These are phyloP conservation scores for Mycetomoellerius zeteki DNA, from an alignment of 1,140 invertebrate genomes.

Conservation along the genomic window DNA sequence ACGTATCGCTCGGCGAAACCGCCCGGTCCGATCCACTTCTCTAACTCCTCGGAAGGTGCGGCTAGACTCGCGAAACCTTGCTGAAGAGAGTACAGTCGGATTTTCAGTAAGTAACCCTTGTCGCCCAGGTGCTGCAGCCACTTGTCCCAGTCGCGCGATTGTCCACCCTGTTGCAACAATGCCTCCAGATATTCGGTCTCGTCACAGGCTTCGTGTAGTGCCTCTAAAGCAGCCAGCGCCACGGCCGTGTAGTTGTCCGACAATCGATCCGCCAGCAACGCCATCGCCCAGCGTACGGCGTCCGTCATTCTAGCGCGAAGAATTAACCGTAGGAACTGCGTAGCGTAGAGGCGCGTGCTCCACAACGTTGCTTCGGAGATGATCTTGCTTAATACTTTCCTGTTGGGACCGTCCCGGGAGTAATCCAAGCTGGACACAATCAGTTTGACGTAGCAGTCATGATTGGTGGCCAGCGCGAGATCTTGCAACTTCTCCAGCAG, in stretches of 20 bases:
- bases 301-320: slow-evolving; percentile 90
- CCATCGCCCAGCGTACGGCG: slow-evolving; percentile 92
- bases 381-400: slow-evolving; percentile 87
- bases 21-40: slow-evolving; percentile 83
- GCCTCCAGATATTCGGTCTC: slow-evolving; percentile 94
- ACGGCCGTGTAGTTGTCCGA: slow-evolving; percentile 93
- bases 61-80: slow-evolving; percentile 88
- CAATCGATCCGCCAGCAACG: slow-evolving; percentile 93
- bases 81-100: slow-evolving; percentile 93
- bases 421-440: slow-evolving; percentile 97
- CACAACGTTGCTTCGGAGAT: slow-evolving; percentile 91
- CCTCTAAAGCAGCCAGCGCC: slow-evolving; percentile 92
- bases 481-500: slow-evolving; percentile 94
- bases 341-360: slow-evolving; percentile 94
- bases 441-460: slow-evolving; percentile 97
- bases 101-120: slow-evolving; percentile 93
- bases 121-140: slow-evolving; percentile 93
- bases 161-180: slow-evolving; percentile 86
- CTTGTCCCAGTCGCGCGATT: slow-evolving; percentile 77
- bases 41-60: slow-evolving; percentile 83
- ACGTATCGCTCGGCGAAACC: slow-evolving; percentile 91
- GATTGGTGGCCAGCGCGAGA: slow-evolving; percentile 93
- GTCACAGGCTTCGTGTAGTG: slow-evolving; percentile 97
- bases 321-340: slow-evolving; percentile 95
- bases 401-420: slow-evolving; percentile 88